Evolutionary conservation across 2,113 vertebrate species (phyloP), one percentile per base, ranked within the genome.

Genomic region (Vireo altiloquus): DNA sequence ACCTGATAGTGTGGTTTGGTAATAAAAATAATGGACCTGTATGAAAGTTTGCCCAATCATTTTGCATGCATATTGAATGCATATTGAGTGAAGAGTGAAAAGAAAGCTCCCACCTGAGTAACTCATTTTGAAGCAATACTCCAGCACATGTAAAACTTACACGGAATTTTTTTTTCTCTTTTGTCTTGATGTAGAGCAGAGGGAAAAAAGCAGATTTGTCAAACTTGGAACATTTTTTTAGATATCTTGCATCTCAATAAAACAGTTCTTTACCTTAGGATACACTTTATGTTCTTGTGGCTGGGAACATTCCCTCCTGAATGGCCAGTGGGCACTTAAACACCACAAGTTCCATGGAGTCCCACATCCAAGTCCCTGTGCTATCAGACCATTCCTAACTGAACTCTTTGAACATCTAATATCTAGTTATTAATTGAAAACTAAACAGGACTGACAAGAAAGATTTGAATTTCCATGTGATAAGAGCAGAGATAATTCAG

Each of bases 41-140:
- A 11, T 33, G 17, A 37, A 10, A 47, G 14, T 35, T 44, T 72
- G 27, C 20, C 28, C 80, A 42, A 50, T 69, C 13, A 54, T 82
- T 78, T 75, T 49, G 33, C 33, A 53, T 5, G 31, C 2, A 24
- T 25, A 35, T 23, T 59, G 27, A 68, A 53, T 5, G 31, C 2
- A 24, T 25, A 35, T 23, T 59, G 27, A 68, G 7, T 0, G 0
- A 87, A n/a, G 8, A 79, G 6, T 0, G 0, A 47, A 68, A 90
- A 79, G 30, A 75, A 19, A 82, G 3, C 7, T 37, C 37, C 7
- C 10, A 64, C 25, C 4, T 68, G 35, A 86, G 7, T 65, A 44
- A 44, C 13, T 61, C 0, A 0, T 33, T 77, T 74, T 86, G 46
- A 60, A 60, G 39, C 7, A 53, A n/a, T 61, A 42, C 11, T 50